Conservation (phyloP, 2,888 invertebrate genomes). For the Agonopterix alstromeriana region DNA sequence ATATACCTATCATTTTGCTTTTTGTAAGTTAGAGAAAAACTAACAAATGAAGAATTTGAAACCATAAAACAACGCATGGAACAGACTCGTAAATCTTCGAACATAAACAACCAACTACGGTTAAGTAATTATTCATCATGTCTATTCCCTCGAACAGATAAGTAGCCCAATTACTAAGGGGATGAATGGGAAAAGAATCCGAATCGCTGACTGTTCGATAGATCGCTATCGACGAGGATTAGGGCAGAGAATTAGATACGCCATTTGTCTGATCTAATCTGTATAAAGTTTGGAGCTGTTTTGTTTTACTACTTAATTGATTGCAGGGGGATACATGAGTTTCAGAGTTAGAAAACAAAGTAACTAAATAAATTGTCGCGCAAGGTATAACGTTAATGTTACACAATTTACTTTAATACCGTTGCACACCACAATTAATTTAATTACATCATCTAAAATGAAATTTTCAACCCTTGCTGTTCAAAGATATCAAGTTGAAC, state of each 20-base stretch:
- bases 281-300: constrained; percentile 19
- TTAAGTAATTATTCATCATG: not conserved
- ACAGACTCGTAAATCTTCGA: too few species aligned
- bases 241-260: constrained; percentile 32
- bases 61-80: too few species aligned
- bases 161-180: constrained; percentile 7
- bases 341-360: too few species aligned
- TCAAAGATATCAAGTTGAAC: constrained; percentile 67
- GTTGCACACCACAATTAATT: constrained; percentile 58
- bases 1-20: too few species aligned
- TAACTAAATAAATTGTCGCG: not conserved
- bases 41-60: too few species aligned
- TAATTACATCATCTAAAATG: constrained; percentile 63
- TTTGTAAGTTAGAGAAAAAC: too few species aligned
- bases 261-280: constrained; percentile 40
- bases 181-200: constrained; percentile 16
- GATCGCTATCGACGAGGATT: constrained; percentile 32
- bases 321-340: constrained; percentile 13
- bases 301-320: constrained; percentile 24
- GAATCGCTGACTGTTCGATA: constrained; percentile 21
- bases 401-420: not conserved
- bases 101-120: too few species aligned
- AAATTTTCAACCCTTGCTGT: constrained; percentile 63
- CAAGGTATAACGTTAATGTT: not conserved
- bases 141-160: not conserved